Percentiles rank a stretch among this genome's conserved stretches.
These are phyloP conservation scores for Auanema sp. DNA, from an alignment of 2,888 invertebrate genomes.

Conservation along the genomic window DNA sequence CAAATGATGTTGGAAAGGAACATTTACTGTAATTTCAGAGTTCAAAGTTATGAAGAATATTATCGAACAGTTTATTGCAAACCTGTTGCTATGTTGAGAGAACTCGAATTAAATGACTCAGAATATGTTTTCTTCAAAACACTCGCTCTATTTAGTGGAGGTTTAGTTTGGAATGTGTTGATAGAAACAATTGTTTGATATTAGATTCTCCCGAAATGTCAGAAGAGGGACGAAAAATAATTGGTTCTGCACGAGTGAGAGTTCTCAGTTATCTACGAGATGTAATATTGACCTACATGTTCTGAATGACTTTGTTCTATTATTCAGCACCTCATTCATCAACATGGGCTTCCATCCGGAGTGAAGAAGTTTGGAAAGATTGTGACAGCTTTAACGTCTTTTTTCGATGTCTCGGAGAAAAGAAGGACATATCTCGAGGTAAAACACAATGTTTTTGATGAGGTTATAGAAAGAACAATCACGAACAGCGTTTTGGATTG, in stretches of 20 bases:
- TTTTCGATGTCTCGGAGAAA: constrained; percentile 13
- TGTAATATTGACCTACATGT: not conserved
- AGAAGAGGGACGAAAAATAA: constrained; percentile 13
- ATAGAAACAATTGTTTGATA: not conserved
- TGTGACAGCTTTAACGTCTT: constrained; percentile 12
- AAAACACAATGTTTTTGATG: too few species aligned
- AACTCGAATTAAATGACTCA: constrained; percentile 26
- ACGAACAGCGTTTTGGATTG: too few species aligned
- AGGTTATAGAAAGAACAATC: too few species aligned
- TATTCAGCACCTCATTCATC: constrained; percentile 8
- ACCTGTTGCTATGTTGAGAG: constrained; percentile 33
- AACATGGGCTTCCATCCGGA: constrained; percentile 15
- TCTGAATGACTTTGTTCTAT: too few species aligned
- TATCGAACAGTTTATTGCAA: constrained; percentile 37
- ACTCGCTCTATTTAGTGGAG: constrained; percentile 38
- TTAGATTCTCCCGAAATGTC: constrained; percentile 31
- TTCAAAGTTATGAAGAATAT: constrained; percentile 25
- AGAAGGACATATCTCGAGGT: constrained; percentile 11
- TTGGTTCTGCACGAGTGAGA: too few species aligned
- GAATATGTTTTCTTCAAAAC: constrained; percentile 45
- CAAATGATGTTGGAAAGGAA: not conserved
- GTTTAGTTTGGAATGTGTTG: constrained; percentile 11
- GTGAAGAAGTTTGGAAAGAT: constrained; percentile 14
- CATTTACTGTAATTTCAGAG: not conserved
- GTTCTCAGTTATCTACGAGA: too few species aligned